Conservation (phyloP, 2,113 vertebrate species). For the Gnathonemus longibarbis region DNA sequence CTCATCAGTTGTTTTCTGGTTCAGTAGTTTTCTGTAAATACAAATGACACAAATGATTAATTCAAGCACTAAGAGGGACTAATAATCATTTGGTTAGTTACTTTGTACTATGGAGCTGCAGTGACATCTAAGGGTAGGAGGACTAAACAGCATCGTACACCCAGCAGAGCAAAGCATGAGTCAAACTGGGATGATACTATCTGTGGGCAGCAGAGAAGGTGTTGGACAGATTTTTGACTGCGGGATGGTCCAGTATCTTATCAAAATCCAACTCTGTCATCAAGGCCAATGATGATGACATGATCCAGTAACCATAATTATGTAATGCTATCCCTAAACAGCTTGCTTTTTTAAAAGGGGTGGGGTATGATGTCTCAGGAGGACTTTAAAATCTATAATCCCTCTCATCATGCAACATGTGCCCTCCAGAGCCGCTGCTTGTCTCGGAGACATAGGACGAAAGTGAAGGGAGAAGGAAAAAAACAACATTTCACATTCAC, state of each 20-base stretch:
- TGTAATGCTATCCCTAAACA: constrained; percentile 72
- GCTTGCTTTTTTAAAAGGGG: constrained; percentile 52
- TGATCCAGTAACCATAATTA: constrained; percentile 56
- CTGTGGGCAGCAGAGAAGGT: not conserved
- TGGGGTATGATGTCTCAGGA: constrained; percentile 68
- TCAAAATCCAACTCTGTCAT: not conserved
- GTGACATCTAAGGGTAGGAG: constrained; percentile 16
- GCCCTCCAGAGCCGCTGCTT: constrained; percentile 79
- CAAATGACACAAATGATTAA: not conserved
- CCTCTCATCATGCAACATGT: constrained; percentile 94
- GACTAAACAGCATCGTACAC: constrained; percentile 8
- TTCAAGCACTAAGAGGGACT: not conserved
- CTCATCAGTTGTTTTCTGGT: not conserved
- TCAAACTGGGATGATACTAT: constrained; percentile 5
- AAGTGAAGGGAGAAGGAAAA: not conserved
- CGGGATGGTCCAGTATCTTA: not conserved
- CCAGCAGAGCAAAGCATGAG: not conserved
- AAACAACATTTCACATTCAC: constrained; percentile 86
- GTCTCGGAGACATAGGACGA: constrained; percentile 65
- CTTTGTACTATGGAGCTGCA: not conserved
- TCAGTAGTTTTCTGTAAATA: not conserved
- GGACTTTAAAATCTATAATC: constrained; percentile 80
- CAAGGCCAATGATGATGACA: constrained; percentile 11
- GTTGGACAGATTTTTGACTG: not conserved
- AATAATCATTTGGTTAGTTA: not conserved